These are phyloP conservation scores for Drosophila recens DNA, from an alignment of 2,888 invertebrate genomes.

Conservation along the genomic window DNA sequence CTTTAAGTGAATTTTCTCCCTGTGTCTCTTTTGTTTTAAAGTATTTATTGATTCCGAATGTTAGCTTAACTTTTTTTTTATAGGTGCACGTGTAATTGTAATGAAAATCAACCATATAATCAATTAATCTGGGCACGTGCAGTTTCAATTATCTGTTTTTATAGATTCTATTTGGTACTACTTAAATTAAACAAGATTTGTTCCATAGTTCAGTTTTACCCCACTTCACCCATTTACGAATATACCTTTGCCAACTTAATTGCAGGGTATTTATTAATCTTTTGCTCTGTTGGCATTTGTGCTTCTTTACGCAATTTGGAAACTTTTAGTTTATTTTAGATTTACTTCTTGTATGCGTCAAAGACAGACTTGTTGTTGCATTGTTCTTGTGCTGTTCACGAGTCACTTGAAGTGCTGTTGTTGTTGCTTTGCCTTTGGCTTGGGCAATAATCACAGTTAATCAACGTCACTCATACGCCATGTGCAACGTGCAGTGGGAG, in stretches of 20 bases:
- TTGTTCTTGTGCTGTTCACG: background rate
- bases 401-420: background rate
- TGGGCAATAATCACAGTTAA: slow-evolving; percentile 49
- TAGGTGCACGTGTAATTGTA: background rate
- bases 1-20: background rate
- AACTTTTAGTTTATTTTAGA: background rate
- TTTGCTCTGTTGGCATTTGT: background rate
- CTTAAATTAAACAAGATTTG: background rate
- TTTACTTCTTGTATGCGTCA: slow-evolving; percentile 10
- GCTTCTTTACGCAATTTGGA: background rate
- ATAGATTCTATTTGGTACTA: background rate
- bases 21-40: background rate
- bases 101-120: background rate
- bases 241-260: too few relatives aligned
- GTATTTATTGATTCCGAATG: background rate
- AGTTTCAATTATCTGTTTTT: background rate
- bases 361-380: background rate
- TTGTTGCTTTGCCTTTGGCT: slow-evolving; percentile 1
- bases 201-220: background rate
- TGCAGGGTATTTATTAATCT: background rate
- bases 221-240: background rate
- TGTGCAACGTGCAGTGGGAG: slow-evolving; percentile 65
- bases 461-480: slow-evolving; percentile 64
- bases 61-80: background rate
- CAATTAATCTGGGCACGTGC: background rate